phyloP scores from a whole-genome alignment of 2,797 vertebrate species.

The Microtus californicus region DNA sequence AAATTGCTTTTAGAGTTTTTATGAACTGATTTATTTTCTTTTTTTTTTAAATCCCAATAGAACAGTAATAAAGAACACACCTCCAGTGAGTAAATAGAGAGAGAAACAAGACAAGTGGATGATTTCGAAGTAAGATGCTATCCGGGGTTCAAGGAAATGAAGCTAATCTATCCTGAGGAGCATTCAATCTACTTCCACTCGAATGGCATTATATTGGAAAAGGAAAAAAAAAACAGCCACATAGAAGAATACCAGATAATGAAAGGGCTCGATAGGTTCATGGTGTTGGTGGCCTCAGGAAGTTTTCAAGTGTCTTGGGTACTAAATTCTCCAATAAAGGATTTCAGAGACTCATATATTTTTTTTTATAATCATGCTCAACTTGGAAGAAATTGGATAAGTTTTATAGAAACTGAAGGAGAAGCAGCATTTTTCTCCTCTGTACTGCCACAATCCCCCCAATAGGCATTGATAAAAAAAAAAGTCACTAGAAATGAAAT shows the following conservation, averaged over 20 bases:
- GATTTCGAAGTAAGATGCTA: constrained; percentile 80
- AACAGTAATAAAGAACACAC: constrained; percentile 19
- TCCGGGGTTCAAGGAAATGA: constrained; percentile 73
- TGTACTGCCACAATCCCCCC: background rate
- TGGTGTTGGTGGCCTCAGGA: background rate
- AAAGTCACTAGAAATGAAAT: constrained; percentile 40
- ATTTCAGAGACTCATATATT: background rate
- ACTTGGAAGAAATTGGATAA: constrained; percentile 12
- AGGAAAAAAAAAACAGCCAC: constrained; percentile 70
- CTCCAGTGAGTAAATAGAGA: constrained; percentile 34
- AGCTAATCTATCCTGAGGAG: constrained; percentile 73
- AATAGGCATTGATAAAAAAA: background rate
- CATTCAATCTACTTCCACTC: constrained; percentile 64
- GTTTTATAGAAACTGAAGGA: background rate
- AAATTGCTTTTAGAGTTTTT: constrained; percentile 63
- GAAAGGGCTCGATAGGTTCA: constrained; percentile 70
- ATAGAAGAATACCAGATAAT: constrained; percentile 78
- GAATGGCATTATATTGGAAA: constrained; percentile 76
- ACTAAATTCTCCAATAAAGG: background rate
- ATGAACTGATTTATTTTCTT: constrained; percentile 16
- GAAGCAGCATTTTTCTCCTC: background rate
- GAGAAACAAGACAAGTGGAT: constrained; percentile 66
- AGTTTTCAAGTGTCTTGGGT: constrained; percentile 13
- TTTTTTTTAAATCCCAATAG: background rate
- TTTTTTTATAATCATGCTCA: background rate